Base-by-base conservation (phyloP, 2,113 vertebrate genomes). In the Ailurus styani region DNA sequence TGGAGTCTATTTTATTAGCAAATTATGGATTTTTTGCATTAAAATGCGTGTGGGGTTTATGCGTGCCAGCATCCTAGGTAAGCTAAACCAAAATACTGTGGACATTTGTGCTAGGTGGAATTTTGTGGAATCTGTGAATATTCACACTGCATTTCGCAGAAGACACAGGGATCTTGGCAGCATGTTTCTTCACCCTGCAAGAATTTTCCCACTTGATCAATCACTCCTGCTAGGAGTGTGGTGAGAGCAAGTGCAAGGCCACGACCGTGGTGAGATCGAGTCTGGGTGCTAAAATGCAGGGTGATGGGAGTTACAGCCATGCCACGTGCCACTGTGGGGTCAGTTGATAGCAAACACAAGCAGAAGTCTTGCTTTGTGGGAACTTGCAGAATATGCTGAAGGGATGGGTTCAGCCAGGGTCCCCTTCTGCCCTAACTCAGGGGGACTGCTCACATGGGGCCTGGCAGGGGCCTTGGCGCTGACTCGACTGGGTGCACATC, bases 361-460 rank as follows among this genome's bases (percentile, higher is more conserved):
- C 13, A 20, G 8, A 54, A 25, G 12, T 54, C 52, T 37, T 9
- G 10, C 27, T 20, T 0, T 45, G 34, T 54, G 52, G 57, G 79
- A 54, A 31, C 21, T 57, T 37, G n/a, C 18, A 73, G 42, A 31
- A 25, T 40, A 18, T 23, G 18, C 14, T 5, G 12, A 72, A 45
- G 45, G 85, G 17, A 37, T 47, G 15, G 4, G 1, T 29, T 37
- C 40, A 25, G n/a, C 77, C 37, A 12, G 55, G 68, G 29, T 9
- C 20, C 3, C 17, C 34, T 27, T 37, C n/a, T 79, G 89, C 42
- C 45, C 5, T 20, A 1, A 73, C 45, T 55, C 29, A 6, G 27
- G 37, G 31, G 10, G 5, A 1, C 14, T 62, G 4, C n/a, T 25
- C 10, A 1, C 2, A 0, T 34, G 55, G n/a, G 7, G 2, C 5